These are phyloP conservation scores for Columba livia DNA, from an alignment of 2,113 vertebrate genomes.

Conservation along the genomic window DNA sequence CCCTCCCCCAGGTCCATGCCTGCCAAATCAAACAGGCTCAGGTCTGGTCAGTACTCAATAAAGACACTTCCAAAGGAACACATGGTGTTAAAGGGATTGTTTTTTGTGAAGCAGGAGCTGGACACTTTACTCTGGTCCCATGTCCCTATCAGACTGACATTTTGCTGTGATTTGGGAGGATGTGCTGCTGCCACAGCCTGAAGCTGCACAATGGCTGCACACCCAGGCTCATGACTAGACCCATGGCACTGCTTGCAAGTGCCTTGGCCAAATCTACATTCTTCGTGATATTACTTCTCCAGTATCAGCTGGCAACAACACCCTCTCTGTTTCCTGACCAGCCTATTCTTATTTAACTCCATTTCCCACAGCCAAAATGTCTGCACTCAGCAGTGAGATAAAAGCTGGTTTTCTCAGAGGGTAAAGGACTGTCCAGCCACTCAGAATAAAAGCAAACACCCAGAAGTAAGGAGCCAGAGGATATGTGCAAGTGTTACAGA, in stretches of 20 bases:
- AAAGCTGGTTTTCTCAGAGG: neutral
- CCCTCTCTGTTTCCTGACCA: conserved; percentile 29
- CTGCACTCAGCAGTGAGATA: neutral
- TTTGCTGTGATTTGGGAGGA: neutral
- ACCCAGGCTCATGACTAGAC: neutral
- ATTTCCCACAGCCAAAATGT: neutral
- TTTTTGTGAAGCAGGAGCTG: neutral
- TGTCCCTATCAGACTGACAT: neutral
- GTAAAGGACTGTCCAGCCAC: accelerated
- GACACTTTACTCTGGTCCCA: neutral
- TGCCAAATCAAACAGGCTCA: conserved; percentile 46
- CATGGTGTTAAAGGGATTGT: neutral
- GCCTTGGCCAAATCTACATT: conserved; percentile 43
- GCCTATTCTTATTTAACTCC: conserved; percentile 5
- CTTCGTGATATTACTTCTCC: conserved; percentile 41
- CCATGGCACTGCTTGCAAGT: neutral
- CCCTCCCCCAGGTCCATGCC: neutral
- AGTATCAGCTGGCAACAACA: conserved; percentile 45
- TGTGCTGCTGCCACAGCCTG: accelerated
- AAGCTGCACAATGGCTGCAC: neutral
- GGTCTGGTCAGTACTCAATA: neutral
- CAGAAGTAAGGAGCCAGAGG: neutral
- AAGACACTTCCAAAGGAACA: neutral
- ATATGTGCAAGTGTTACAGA: neutral
- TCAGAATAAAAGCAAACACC: neutral